Base-by-base conservation (phyloP, 2,797 vertebrate species). In the Graptemys geographica region DNA sequence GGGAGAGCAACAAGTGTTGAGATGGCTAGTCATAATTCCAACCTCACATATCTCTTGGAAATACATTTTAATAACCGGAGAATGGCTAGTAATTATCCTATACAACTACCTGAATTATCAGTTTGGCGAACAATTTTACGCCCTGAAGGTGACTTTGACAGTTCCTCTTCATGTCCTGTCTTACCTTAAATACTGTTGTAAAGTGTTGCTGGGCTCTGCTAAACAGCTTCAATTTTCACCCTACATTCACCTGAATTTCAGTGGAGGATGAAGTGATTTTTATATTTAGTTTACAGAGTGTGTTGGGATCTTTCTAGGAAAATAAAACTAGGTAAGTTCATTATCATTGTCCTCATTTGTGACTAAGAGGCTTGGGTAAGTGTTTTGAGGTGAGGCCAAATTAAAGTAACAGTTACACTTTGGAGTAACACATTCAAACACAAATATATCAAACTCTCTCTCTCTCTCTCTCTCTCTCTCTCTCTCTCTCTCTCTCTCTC, bases 121-220 rank as follows among this genome's bases (percentile, higher is more conserved):
- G 44, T 16, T 31, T 31, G 41, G 27, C 44, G 18, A 49, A 47
- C 44, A 78, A 49, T 49, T 78, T 78, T 49, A 78, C 2, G 0
- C 15, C 44, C 15, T 16, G 41, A 41, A 47, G 15, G 27, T 49
- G 44, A 47, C 41, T 47, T 49, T 49, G 44, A 49, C 8, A 49
- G 47, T 49, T 78, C 25, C 44, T 49, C 44, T 49, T 78, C 4
- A 78, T 78, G 7, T 49, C 15, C 23, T 49, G 8, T 53, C 2
- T n/a, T 62, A 2, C 0, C 0, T 83, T 78, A 33, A 51, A n/a
- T 1, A 1, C 28, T 27, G 52, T 19, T 65, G 51, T 1, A 2
- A 87, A 84, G 74, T 83, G 18, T 37, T 83, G 37, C 12, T 74
- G 21, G 19, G 80, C 33, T 56, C 21, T 6, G 59, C 25, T 31